Evolutionary conservation across 1,140 invertebrate species (phyloP), one percentile per base, ranked within the genome.

Genomic region (Camponotus vicinus): DNA sequence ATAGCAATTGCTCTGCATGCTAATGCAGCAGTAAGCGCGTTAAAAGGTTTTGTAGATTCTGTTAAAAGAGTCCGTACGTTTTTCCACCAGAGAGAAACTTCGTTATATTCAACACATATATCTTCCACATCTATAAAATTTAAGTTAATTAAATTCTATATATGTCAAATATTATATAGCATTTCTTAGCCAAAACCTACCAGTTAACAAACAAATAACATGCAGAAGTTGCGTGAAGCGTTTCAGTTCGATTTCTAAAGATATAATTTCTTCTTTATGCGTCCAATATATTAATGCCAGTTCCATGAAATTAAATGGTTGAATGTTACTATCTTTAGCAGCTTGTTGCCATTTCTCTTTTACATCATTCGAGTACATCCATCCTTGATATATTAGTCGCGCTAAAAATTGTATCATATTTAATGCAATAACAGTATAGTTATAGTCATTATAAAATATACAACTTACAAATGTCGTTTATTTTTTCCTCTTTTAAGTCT

Each of bases 41-140:
- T 96, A 85, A 98, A 96, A 37, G 97, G 97, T 92, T 97, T 96
- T 8, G 95, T 94, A 89, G 97, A 97, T 83, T 97, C 96, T 4
- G 96, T 95, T 37, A 98, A 95, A 87, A 97, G 95, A 80, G 96
- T 95, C n/a, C 97, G 95, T 52, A 98, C 96, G 63, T 96, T 95
- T 90, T 96, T 96, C 98, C 98, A 98, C 97, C 97, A 98, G 0
- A 94, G 93, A 0, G 97, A 97, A 52, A 96, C 95, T 86, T 96
- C 96, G 92, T 97, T 97, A 85, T 97, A 97, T 63, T 95, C 91
- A 37, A 86, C 92, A 86, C 96, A 95, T 90, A 96, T 92, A 87
- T 95, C 89, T 76, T 95, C 93, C n/a, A 91, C 67, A 79, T 92
- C 94, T 94, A 55, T 55, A 32, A 90, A 32, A 80, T 71, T 69